Conservation (phyloP, 1,140 invertebrate genomes). For the Meloidogyne floridensis region DNA sequence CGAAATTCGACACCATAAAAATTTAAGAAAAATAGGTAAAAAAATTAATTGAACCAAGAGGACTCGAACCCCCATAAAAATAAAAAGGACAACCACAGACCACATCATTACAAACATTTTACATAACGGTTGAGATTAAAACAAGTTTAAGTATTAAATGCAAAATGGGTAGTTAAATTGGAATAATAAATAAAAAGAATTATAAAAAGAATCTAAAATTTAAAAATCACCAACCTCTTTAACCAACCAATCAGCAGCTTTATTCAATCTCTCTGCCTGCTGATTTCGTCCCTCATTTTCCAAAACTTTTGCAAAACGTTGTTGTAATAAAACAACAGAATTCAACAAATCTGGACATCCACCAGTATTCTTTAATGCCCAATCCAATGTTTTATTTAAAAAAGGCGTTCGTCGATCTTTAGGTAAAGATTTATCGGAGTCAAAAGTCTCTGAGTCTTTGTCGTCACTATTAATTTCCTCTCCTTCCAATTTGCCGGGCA, state of each 20-base stretch:
- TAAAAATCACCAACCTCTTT: constrained; percentile 12
- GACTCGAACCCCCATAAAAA: no score
- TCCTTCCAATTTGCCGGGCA: constrained; percentile 15
- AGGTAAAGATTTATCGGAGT: background rate
- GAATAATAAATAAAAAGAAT: no score
- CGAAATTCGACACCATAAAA: no score
- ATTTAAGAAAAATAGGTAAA: no score
- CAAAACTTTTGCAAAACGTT: constrained; percentile 14
- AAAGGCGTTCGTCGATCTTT: constrained; percentile 17
- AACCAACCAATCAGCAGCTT: constrained; percentile 15
- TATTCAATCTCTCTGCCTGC: constrained; percentile 16
- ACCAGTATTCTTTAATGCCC: constrained; percentile 9
- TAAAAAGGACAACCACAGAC: no score
- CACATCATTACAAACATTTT: no score
- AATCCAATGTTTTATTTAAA: constrained; percentile 33
- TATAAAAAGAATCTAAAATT: background rate
- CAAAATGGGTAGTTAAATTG: no score
- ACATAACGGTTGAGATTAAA: no score
- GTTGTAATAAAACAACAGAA: constrained; percentile 7
- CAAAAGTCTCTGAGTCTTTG: background rate
- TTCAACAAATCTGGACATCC: constrained; percentile 20
- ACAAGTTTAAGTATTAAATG: no score
- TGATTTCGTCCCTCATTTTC: constrained; percentile 11
- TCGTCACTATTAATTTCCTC: background rate
- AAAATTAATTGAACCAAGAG: no score